Conservation (phyloP, 30 jellyfish, hydroid and myxozoan genomes). For the Hydractinia echinata region DNA sequence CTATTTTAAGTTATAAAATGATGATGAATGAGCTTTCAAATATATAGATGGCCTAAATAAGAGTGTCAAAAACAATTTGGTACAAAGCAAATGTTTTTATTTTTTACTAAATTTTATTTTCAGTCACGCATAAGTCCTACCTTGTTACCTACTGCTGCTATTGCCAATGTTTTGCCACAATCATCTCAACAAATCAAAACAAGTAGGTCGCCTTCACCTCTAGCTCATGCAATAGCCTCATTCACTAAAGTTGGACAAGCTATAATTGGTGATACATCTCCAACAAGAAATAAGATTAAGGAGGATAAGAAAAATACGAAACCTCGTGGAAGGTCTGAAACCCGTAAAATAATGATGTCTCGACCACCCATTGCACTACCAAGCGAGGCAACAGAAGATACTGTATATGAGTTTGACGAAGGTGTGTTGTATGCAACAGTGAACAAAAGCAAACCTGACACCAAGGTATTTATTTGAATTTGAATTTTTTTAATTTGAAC, state of each 20-base stretch:
- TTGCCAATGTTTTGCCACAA: conserved; percentile 68
- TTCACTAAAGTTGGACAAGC: conserved; percentile 53
- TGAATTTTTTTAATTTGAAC: no score
- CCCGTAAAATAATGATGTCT: background rate
- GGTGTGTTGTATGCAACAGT: no score
- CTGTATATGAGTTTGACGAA: no score
- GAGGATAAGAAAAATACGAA: no score
- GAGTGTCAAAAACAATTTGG: no score
- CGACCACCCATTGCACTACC: conserved; percentile 2
- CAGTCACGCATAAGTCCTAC: conserved; percentile 61
- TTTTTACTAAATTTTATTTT: background rate
- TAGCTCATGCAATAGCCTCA: conserved; percentile 60
- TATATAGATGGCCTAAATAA: no score
- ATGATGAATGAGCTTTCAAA: no score
- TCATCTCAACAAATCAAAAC: conserved; percentile 37
- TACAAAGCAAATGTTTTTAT: no score
- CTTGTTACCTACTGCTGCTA: conserved; percentile 70
- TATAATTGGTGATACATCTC: conserved; percentile 40
- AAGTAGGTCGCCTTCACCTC: conserved; percentile 78
- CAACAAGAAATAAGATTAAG: background rate
- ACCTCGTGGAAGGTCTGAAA: background rate
- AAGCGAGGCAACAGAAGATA: background rate
- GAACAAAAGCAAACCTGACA: no score
- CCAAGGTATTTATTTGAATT: no score
- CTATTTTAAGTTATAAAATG: no score